These are phyloP conservation scores for Alethe diademata DNA, from an alignment of 2,113 vertebrate genomes.

Conservation along the genomic window DNA sequence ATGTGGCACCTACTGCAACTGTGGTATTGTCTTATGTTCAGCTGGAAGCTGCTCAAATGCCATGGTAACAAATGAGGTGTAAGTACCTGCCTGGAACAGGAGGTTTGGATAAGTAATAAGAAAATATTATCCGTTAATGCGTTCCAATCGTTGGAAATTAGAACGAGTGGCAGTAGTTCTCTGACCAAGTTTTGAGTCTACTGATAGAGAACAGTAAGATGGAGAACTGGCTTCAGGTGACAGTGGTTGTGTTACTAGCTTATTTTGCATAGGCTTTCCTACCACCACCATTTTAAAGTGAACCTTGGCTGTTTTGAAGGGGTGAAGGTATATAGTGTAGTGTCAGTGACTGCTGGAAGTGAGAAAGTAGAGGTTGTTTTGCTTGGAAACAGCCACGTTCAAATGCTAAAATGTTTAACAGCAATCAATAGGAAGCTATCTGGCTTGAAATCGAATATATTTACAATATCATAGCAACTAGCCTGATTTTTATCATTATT, in stretches of 20 bases:
- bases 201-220: neutral
- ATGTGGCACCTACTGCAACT: neutral
- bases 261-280: neutral
- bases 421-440: neutral
- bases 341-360: neutral
- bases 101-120: neutral
- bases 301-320: neutral
- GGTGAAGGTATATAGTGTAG: neutral
- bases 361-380: neutral
- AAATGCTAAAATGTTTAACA: neutral
- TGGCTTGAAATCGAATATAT: neutral
- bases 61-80: slow-evolving; percentile 55
- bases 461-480: neutral
- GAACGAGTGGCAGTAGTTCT: neutral
- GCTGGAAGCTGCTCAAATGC: slow-evolving; percentile 46
- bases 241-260: neutral
- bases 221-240: neutral
- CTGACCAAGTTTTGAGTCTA: neutral
- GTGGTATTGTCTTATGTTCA: neutral
- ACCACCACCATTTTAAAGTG: neutral
- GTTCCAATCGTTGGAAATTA: neutral
- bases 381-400: neutral
- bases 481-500: neutral
- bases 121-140: slow-evolving; percentile 27
- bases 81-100: slow-evolving; percentile 18